Conservation (phyloP, 2,113 vertebrate species). For the Tachysurus fulvidraco region DNA sequence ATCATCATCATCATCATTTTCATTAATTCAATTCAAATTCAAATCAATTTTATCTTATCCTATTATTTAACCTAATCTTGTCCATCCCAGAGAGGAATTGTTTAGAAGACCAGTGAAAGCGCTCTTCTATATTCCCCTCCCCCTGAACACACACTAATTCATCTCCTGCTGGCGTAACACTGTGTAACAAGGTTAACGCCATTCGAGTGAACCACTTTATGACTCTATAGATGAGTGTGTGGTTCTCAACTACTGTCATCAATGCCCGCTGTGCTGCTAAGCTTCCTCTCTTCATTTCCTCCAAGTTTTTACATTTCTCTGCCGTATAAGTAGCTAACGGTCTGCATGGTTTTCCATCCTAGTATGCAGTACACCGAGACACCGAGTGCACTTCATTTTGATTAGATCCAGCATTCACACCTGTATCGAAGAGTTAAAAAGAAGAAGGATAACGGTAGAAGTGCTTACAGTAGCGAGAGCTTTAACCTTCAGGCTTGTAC, state of each 20-base stretch:
- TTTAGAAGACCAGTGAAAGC: neutral
- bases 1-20: neutral
- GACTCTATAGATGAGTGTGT: conserved; percentile 68
- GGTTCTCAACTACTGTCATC: conserved; percentile 51
- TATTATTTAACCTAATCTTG: conserved; percentile 28
- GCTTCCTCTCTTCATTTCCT: conserved; percentile 40
- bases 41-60: too few relatives aligned
- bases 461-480: neutral
- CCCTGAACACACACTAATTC: conserved; percentile 50
- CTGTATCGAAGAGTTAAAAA: conserved; percentile 15
- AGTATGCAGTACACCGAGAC: neutral
- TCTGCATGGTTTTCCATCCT: neutral
- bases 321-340: neutral
- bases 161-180: conserved; percentile 62
- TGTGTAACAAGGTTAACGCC: conserved; percentile 62
- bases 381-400: neutral
- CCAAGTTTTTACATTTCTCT: conserved; percentile 4
- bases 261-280: conserved; percentile 42
- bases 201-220: conserved; percentile 64
- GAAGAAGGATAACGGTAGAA: neutral
- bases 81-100: conserved; percentile 8
- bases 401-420: neutral
- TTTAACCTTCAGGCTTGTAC: neutral
- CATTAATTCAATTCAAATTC: too few relatives aligned
- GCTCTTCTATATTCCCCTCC: neutral